These are phyloP conservation scores for Girardinus metallicus DNA, from an alignment of 2,797 vertebrate species.

Conservation along the genomic window DNA sequence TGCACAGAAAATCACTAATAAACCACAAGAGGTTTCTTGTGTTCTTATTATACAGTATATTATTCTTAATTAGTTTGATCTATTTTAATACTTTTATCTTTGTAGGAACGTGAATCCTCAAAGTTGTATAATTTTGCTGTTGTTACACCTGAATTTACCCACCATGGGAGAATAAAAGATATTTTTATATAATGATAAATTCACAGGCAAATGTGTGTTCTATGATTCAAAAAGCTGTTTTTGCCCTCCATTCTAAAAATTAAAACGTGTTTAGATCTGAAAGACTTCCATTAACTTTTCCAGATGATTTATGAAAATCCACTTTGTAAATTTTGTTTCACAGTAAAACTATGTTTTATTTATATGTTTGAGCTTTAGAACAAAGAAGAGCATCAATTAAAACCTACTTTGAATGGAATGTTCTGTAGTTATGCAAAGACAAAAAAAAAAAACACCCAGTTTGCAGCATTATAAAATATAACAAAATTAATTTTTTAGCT, in stretches of 20 bases:
- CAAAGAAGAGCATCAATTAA: background rate
- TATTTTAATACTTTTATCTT: background rate
- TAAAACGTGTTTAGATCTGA: background rate
- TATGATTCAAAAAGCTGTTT: background rate
- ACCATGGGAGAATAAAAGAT: background rate
- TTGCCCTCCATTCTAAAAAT: background rate
- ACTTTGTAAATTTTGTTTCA: background rate
- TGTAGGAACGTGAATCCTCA: background rate
- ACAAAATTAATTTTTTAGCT: background rate
- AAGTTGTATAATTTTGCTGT: background rate
- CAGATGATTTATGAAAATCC: background rate
- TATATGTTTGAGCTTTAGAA: background rate
- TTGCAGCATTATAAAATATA: background rate
- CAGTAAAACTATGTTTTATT: background rate
- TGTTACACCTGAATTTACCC: background rate
- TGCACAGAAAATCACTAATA: background rate
- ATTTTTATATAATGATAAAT: background rate
- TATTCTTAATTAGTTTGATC: background rate
- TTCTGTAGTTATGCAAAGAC: background rate
- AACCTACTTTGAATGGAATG: background rate
- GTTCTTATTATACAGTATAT: background rate
- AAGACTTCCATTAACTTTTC: background rate
- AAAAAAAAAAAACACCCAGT: background rate
- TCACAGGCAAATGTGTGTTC: background rate
- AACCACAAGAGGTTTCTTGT: background rate